Conservation (phyloP, 2,888 invertebrate genomes). For the Microctonus aethiopoides region DNA sequence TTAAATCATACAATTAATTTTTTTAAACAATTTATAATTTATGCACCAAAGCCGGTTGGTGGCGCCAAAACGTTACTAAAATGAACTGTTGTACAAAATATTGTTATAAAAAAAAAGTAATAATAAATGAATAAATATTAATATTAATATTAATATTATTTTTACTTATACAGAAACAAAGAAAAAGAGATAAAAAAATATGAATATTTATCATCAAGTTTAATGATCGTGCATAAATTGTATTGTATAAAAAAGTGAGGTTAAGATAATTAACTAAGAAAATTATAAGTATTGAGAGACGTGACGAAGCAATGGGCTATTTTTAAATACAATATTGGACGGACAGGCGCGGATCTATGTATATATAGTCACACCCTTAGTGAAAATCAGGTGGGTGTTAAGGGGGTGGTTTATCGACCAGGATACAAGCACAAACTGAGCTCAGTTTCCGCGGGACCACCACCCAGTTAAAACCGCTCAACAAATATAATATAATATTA, state of each 20-base stretch:
- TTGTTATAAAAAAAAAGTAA: too few relatives aligned
- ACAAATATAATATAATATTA: background rate
- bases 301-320: slow-evolving; percentile 9
- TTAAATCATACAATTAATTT: too few relatives aligned
- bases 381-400: slow-evolving; percentile 47
- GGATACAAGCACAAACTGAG: slow-evolving; percentile 52
- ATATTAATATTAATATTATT: too few relatives aligned
- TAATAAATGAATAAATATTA: too few relatives aligned
- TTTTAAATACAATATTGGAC: slow-evolving; percentile 20
- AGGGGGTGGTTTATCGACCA: slow-evolving; percentile 63
- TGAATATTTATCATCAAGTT: too few relatives aligned
- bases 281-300: background rate
- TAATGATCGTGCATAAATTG: too few relatives aligned
- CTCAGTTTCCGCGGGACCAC: slow-evolving; percentile 64
- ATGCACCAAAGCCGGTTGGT: background rate
- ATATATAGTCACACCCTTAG: slow-evolving; percentile 45
- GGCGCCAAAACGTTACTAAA: slow-evolving; percentile 3
- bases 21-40: too few relatives aligned
- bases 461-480: slow-evolving; percentile 55
- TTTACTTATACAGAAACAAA: too few relatives aligned
- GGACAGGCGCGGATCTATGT: slow-evolving; percentile 38
- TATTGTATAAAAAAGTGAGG: too few relatives aligned
- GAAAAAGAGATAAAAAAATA: too few relatives aligned
- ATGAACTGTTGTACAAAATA: too few relatives aligned
- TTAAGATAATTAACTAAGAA: background rate